Base-by-base conservation (phyloP, 2,888 invertebrate species). In the Pedicia rivosa region DNA sequence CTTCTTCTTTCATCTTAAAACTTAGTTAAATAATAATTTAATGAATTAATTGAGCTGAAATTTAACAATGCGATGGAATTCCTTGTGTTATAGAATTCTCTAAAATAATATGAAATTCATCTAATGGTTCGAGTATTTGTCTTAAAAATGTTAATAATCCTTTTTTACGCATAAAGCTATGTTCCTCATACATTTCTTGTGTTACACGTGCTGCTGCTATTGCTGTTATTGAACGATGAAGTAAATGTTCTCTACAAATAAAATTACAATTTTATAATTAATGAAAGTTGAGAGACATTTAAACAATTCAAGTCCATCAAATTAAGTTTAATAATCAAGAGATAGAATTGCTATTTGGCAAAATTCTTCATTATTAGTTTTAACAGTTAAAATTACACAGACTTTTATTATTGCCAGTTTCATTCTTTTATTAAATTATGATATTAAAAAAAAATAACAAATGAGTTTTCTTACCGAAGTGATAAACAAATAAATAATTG, bases 401-500 rank as follows among this genome's bases (percentile, higher is more conserved):
- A 4, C 10, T n/a, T n/a, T n/a, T n/a, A n/a, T n/a, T n/a, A n/a
- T n/a, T n/a, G n/a, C n/a, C n/a, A n/a, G n/a, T n/a, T n/a, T n/a
- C n/a, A n/a, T n/a, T n/a, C n/a, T n/a, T n/a, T n/a, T n/a, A n/a
- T n/a, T n/a, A n/a, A n/a, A n/a, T n/a, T n/a, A n/a, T n/a, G 10
- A 20, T 8, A 10, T 24, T 24, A 24, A 5, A 24, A 24, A 24
- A 10, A 8, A 8, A 20, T 20, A 20, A 20, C 8, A 24, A 4
- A 10, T 19, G 8, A 22, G 9, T 14, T 27, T 8, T 47, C 52
- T 54, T 60, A 92, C 92, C 92, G 78, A 48, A 88, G 74, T 52
- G 90, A 84, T 22, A 97, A 72, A 57, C 95, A 94, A 47, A 95
- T 79, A 54, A 97, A 92, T 26, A 95, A 71, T 60, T 97, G 95